A percentile compares a stretch with the other conserved stretches of the same genome.
Conservation (phyloP, 2,888 invertebrate species). For the Hipparchia sbordonii region DNA sequence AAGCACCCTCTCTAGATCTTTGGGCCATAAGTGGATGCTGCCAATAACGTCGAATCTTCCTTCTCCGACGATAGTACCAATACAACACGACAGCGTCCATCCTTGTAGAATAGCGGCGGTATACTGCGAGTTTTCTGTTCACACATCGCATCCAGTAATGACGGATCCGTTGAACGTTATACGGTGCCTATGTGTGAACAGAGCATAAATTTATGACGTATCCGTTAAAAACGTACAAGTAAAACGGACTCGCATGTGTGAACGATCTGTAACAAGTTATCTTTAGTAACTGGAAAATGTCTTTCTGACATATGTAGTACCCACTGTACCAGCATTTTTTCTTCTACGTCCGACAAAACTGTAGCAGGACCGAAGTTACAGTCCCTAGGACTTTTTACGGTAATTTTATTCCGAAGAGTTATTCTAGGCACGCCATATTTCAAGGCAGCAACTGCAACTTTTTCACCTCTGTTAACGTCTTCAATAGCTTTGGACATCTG, state of each 20-base stretch:
- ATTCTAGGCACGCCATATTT: slow-evolving; percentile 38
- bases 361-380: slow-evolving; percentile 18
- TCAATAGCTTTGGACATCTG: slow-evolving; percentile 40
- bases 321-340: background rate
- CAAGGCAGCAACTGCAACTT: background rate
- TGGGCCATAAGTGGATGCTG: too few species aligned
- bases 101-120: too few species aligned
- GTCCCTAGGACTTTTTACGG: slow-evolving; percentile 36
- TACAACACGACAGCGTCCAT: too few species aligned
- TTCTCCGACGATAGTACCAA: too few species aligned
- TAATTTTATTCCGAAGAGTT: slow-evolving; percentile 38
- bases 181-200: slow-evolving; percentile 1
- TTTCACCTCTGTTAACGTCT: slow-evolving; percentile 28
- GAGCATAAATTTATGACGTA: background rate
- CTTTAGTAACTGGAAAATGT: background rate
- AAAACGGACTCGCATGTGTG: background rate
- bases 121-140: too few species aligned
- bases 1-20: too few species aligned
- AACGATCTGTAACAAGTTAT: background rate
- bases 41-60: too few species aligned
- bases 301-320: background rate
- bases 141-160: too few species aligned
- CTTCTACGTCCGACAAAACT: background rate
- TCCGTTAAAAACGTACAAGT: background rate
- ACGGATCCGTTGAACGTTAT: slow-evolving; percentile 11